phyloP scores from a whole-genome alignment of 2,113 vertebrate genomes.

The Pterocles orientalis region DNA sequence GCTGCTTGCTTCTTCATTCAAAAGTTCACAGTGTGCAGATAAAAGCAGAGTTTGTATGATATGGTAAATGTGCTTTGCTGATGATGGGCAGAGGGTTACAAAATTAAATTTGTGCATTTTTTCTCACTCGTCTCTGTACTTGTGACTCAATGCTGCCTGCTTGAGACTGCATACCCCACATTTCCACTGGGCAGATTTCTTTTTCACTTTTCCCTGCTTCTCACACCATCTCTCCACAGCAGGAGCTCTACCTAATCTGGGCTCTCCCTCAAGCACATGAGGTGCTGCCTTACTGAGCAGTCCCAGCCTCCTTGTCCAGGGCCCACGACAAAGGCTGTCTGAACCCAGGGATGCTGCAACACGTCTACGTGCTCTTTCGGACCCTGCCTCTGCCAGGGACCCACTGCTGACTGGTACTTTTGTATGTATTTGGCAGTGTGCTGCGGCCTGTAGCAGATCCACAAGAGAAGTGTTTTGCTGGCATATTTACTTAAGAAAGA shows the following conservation, averaged over 20 bases:
- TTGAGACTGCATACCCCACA: background rate
- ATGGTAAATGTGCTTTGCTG: background rate
- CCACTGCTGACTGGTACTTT: background rate
- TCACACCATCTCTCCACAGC: background rate
- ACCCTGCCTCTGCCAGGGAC: background rate
- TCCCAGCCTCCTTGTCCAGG: background rate
- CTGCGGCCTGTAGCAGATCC: background rate
- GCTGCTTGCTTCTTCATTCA: background rate
- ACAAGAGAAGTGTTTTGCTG: background rate
- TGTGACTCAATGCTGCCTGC: background rate
- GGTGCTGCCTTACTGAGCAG: background rate
- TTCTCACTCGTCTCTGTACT: background rate
- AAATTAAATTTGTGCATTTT: background rate
- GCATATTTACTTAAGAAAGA: background rate
- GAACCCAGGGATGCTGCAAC: background rate
- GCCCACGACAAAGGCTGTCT: background rate
- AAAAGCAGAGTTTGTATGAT: background rate
- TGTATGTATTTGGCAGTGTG: rapidly evolving
- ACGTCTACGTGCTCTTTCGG: rapidly evolving
- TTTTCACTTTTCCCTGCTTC: background rate
- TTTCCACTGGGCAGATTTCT: background rate
- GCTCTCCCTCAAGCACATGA: background rate
- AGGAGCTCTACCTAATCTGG: background rate
- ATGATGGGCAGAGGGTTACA: background rate
- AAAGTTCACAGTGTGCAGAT: background rate